Conservation (phyloP, 2,888 invertebrate genomes). For the Cephus sareptanus region DNA sequence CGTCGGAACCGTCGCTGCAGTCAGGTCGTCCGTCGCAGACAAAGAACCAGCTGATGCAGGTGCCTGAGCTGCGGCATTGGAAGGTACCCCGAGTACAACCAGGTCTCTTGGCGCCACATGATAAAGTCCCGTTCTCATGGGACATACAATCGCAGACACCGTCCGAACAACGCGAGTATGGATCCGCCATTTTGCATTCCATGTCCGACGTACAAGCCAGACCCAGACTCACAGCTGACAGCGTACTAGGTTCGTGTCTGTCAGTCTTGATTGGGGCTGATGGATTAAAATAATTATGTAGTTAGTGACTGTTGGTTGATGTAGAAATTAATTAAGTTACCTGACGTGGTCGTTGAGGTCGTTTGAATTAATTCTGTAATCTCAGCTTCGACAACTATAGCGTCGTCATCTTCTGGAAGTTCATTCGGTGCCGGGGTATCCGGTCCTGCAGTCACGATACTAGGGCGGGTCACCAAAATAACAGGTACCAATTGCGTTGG, state of each 20-base stretch:
- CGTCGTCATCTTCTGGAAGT: constrained; percentile 44
- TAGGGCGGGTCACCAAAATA: constrained; percentile 51
- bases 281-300: constrained; percentile 6
- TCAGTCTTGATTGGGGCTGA: constrained; percentile 55
- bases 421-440: constrained; percentile 42
- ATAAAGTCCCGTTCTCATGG: constrained; percentile 68
- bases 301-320: neutral
- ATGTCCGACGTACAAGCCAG: constrained; percentile 79
- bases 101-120: constrained; percentile 78
- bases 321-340: constrained; percentile 16
- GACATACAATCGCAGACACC: constrained; percentile 83
- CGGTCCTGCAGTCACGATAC: constrained; percentile 35
- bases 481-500: constrained; percentile 42
- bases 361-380: constrained; percentile 43
- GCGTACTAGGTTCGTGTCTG: constrained; percentile 50
- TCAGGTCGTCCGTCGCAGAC: constrained; percentile 89
- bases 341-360: constrained; percentile 37
- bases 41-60: constrained; percentile 93
- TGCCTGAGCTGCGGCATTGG: constrained; percentile 86
- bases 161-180: constrained; percentile 78
- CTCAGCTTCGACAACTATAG: constrained; percentile 56
- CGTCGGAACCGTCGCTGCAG: constrained; percentile 89
- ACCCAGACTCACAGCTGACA: constrained; percentile 77
- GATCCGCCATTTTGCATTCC: constrained; percentile 85
- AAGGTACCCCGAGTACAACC: constrained; percentile 89